Evolutionary conservation across 2,888 invertebrate genomes (phyloP).

Genomic region (Molorchus minor): DNA sequence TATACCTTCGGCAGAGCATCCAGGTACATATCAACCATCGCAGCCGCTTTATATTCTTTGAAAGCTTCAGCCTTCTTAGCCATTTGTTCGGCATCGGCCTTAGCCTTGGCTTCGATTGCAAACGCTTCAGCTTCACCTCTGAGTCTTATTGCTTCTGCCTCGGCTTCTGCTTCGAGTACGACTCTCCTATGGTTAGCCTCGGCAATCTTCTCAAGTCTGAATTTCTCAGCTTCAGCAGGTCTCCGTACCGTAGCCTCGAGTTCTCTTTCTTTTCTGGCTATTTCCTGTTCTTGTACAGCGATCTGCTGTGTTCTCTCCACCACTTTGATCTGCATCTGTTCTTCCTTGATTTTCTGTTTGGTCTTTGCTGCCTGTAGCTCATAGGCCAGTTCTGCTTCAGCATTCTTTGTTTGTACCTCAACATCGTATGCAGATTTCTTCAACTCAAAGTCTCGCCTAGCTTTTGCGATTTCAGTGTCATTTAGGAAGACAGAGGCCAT

Average conservation of each 20-base stretch:
- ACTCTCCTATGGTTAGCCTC: slow-evolving; percentile 90
- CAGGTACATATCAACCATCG: slow-evolving; percentile 96
- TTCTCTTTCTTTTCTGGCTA: slow-evolving; percentile 88
- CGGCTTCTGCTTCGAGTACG: slow-evolving; percentile 95
- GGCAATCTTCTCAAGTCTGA: slow-evolving; percentile 88
- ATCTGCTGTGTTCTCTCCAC: slow-evolving; percentile 78
- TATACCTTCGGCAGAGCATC: slow-evolving; percentile 92
- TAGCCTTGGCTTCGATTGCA: slow-evolving; percentile 93
- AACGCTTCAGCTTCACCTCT: slow-evolving; percentile 92
- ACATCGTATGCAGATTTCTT: slow-evolving; percentile 97
- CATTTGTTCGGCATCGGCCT: slow-evolving; percentile 97
- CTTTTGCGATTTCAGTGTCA: slow-evolving; percentile 97
- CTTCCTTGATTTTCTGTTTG: slow-evolving; percentile 89
- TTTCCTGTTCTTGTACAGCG: slow-evolving; percentile 95
- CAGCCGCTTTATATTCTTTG: slow-evolving; percentile 95
- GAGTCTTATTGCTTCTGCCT: slow-evolving; percentile 87
- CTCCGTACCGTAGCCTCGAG: slow-evolving; percentile 91
- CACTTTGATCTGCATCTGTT: slow-evolving; percentile 92
- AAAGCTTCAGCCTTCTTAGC: slow-evolving; percentile 96
- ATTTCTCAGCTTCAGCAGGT: slow-evolving; percentile 96
- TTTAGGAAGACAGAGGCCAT: slow-evolving; percentile 94
- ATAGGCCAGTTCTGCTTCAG: slow-evolving; percentile 93
- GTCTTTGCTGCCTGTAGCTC: slow-evolving; percentile 95
- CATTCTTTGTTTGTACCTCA: slow-evolving; percentile 94
- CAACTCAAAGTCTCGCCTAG: slow-evolving; percentile 94